Evolutionary conservation across 2,888 invertebrate species (phyloP).

Genomic region (Entomobrya multifasciata): DNA sequence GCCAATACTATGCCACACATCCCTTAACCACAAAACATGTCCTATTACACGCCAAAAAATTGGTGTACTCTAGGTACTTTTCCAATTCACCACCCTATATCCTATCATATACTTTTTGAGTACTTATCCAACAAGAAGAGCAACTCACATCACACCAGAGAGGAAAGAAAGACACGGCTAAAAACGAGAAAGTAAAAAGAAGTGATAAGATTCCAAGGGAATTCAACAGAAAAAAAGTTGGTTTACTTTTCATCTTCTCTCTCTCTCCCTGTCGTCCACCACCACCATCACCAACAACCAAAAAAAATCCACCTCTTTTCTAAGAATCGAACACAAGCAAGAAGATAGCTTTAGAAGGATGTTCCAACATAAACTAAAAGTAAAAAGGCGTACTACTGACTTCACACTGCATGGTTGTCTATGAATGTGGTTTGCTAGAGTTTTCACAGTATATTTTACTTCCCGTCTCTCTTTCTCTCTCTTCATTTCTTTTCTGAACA

Average conservation of each 20-base stretch:
- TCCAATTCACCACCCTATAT: slow-evolving; percentile 48
- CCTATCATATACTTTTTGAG: slow-evolving; percentile 24
- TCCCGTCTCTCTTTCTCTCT: no score
- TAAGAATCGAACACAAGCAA: slow-evolving; percentile 20
- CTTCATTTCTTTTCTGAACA: slow-evolving; percentile 16
- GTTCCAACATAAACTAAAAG: slow-evolving; percentile 4
- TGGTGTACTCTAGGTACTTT: slow-evolving; percentile 31
- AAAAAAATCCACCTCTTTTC: slow-evolving; percentile 12
- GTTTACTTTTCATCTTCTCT: slow-evolving; percentile 52
- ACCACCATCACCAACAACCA: no score
- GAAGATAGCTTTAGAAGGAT: no score
- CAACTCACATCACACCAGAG: slow-evolving; percentile 7
- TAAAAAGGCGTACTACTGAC: slow-evolving; percentile 4
- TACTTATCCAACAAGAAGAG: neutral
- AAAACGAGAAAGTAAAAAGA: slow-evolving; percentile 41
- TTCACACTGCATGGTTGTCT: neutral
- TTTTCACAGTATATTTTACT: slow-evolving; percentile 25
- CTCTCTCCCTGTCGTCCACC: slow-evolving; percentile 13
- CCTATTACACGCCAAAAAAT: slow-evolving; percentile 21
- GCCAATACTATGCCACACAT: slow-evolving; percentile 14
- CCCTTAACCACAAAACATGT: slow-evolving; percentile 42
- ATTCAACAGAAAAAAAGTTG: slow-evolving; percentile 49
- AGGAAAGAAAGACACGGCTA: slow-evolving; percentile 19
- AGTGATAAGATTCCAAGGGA: slow-evolving; percentile 64
- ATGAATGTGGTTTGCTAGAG: slow-evolving; percentile 26